Percentiles rank a stretch among this genome's conserved stretches.
These are phyloP conservation scores for Aplidium turbinatum DNA, from an alignment of 23 tunicate species.

Conservation along the genomic window DNA sequence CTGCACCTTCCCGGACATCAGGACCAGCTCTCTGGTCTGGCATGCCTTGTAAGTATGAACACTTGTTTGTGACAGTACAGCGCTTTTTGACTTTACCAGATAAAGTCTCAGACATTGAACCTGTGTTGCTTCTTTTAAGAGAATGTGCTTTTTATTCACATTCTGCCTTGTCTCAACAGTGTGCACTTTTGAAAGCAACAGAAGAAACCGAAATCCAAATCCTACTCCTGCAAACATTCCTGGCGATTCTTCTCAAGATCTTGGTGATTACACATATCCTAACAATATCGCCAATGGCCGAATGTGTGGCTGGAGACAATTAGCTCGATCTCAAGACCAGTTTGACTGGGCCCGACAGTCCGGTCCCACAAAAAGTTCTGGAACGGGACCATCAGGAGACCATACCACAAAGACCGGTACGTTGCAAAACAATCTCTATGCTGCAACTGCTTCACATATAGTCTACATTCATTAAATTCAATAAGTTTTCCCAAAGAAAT, in stretches of 20 bases:
- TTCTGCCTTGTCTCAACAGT: no score
- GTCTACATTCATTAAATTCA: not conserved
- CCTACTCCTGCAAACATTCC: constrained; percentile 13
- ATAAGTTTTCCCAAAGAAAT: not conserved
- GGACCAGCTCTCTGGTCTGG: constrained; percentile 11
- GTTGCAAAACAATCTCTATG: not conserved
- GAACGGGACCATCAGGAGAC: constrained; percentile 78
- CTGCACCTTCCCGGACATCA: not conserved
- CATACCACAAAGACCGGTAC: constrained; percentile 73
- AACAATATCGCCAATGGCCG: not conserved
- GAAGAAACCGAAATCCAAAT: not conserved
- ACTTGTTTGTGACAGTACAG: no score
- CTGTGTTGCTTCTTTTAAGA: no score
- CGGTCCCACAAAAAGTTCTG: constrained; percentile 47
- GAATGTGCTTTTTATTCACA: no score
- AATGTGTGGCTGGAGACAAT: constrained; percentile 78
- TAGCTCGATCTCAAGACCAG: constrained; percentile 29
- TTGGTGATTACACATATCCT: constrained; percentile 30
- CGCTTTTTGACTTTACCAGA: no score
- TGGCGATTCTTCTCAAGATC: constrained; percentile 25
- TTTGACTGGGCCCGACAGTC: constrained; percentile 72
- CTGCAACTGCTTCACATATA: not conserved
- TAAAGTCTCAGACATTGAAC: no score
- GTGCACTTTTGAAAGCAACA: constrained; percentile 62
- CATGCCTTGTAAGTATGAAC: constrained; percentile 71